Evolutionary conservation across 2,113 vertebrate species (phyloP), one percentile per base, ranked within the genome.

Genomic region (Aleadryas rufinucha): DNA sequence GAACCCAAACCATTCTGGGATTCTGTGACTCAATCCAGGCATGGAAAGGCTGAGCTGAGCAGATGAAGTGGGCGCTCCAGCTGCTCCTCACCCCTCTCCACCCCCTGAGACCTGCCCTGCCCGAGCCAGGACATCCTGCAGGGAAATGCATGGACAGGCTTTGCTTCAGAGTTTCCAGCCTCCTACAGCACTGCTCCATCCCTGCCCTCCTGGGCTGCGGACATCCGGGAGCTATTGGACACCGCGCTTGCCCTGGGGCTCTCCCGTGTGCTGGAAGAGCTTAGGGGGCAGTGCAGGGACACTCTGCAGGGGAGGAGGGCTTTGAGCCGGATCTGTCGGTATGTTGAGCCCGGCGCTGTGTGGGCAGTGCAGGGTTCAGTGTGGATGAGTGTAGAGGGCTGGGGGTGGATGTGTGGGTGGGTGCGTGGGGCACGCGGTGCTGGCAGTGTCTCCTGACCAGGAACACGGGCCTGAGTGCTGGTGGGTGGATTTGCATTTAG

Each of bases 331-430:
- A 2, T 47, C 35, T 63, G n/a, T 4, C 1, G 33, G 61, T 8
- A 53, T 16, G 41, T 2, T 6, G 66, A 44, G 60, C 54, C 52
- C 0, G 1, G 5, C 54, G 84, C 68, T 50, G 82, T 22, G 53
- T 1, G 0, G 1, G 13, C 42, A 17, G 23, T 4, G 39, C 24
- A 3, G 57, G 7, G 14, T 37, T 18, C 26, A 1, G 30, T 0
- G 37, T 8, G 60, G 2, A 33, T n/a, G 87, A 35, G 27, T 10
- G 39, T 31, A 11, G 60, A 8, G 59, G 39, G 26, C 52, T 16
- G 66, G 33, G 13, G 6, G 10, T 24, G 50, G 24, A 1, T 26
- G 53, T 41, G 50, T 11, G 37, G 7, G 49, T 5, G 47, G 24
- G 0, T 7, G 28, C 5, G 42, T 0, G 16, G 64, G 5, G 44